A percentile compares a stretch with the other conserved stretches of the same genome.
Evolutionary conservation across 2,113 vertebrate genomes (phyloP).

Genomic region (Hydropotes inermis): DNA sequence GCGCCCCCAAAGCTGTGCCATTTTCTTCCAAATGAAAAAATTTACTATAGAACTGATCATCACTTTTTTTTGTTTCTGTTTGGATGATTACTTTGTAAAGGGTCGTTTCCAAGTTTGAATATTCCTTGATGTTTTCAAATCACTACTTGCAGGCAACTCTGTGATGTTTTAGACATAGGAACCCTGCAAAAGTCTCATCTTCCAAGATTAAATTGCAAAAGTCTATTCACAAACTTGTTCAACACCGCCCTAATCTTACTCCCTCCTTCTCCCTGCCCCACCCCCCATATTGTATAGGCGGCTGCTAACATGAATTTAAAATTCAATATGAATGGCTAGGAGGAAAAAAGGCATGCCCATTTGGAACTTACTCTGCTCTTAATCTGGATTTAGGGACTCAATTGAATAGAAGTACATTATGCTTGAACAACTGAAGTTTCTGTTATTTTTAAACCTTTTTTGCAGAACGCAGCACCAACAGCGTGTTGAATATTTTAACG

Average conservation of each 20-base stretch:
- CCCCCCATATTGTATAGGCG: constrained; percentile 5
- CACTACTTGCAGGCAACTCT: neutral
- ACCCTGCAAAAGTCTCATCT: neutral
- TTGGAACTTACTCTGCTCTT: constrained; percentile 74
- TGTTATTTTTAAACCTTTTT: constrained; percentile 47
- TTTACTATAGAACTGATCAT: neutral
- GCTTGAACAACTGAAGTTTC: constrained; percentile 70
- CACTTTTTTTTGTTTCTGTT: neutral
- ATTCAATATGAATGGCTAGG: constrained; percentile 59
- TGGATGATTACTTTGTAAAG: constrained; percentile 21
- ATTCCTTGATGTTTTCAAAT: neutral
- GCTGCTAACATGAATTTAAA: constrained; percentile 66
- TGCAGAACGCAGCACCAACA: constrained; percentile 60
- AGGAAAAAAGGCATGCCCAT: neutral
- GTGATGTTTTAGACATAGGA: neutral
- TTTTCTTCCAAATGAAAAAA: constrained; percentile 14
- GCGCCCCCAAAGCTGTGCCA: neutral
- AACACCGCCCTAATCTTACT: neutral
- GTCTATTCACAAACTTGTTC: constrained; percentile 32
- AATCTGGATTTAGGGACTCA: constrained; percentile 80
- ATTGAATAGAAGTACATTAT: constrained; percentile 78
- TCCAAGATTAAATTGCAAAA: constrained; percentile 9
- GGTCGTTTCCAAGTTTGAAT: neutral
- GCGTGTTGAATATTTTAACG: constrained; percentile 35
- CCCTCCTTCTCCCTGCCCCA: neutral